Evolutionary conservation across 1,140 invertebrate genomes (phyloP), one percentile per base, ranked within the genome.

Genomic region (Bilobella aurantiaca): DNA sequence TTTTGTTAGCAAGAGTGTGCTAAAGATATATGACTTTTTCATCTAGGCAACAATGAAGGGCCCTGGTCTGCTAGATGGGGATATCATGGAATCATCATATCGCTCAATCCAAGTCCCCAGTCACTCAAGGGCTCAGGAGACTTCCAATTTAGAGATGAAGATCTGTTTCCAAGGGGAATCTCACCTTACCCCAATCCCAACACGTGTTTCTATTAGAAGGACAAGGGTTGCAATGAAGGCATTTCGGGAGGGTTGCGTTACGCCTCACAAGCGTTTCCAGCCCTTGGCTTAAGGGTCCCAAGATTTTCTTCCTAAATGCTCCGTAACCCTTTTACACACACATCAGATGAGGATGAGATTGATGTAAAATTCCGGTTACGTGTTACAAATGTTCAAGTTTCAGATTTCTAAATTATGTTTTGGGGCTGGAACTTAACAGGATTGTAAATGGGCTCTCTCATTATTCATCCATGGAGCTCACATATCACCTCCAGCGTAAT

Each of bases 381-480:
- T 62, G 60, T 34, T 27, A 62, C 30, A 61, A 58, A 56, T 65
- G 37, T 42, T 12, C 34, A 65, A 61, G 63, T 65, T 56, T 65
- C 57, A 59, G 34, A 65, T 65, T 65, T 65, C 63, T 31, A 34
- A 58, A 53, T 8, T 5, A 12, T 53, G 25, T 53, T 23, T 65
- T 34, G 42, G 59, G 58, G 63, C 63, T 59, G 62, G 63, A 57
- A 42, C 37, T 61, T 56, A 69, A 69, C 67, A 69, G 28, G 68
- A 60, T 58, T 66, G 64, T 69, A 66, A 69, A 69, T 69, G 64
- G 68, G 23, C 66, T 69, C 64, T 63, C 64, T 69, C 68, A 69
- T 69, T 69, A 69, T 60, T 69, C 68, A 69, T 69, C 68, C 62
- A 57, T 65, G 30, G 49, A 42, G n/a, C n/a, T n/a, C n/a, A n/a